Percentiles rank a stretch among this genome's conserved stretches.
Evolutionary conservation across 2,888 invertebrate species (phyloP).

Genomic region (Ichneumoninae sp.): DNA sequence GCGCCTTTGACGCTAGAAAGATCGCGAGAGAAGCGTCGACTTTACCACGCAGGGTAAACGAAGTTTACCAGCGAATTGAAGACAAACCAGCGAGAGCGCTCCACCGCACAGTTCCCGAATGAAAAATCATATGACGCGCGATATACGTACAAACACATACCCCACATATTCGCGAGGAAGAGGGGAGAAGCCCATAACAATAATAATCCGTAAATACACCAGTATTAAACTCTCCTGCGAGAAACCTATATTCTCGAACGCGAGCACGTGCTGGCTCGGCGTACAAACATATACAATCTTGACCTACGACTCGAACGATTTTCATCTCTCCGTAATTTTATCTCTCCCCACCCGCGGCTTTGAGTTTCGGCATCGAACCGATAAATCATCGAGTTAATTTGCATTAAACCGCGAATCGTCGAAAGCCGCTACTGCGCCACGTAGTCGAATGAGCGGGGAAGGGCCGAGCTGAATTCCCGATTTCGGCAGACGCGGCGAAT

Average conservation of each 20-base stretch:
- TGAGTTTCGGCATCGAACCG: neutral
- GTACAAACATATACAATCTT: constrained; percentile 76
- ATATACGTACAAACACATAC: neutral
- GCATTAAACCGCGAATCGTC: neutral
- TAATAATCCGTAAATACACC: constrained; percentile 71
- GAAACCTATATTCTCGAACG: constrained; percentile 70
- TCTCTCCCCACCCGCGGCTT: constrained; percentile 3
- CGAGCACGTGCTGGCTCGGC: constrained; percentile 69
- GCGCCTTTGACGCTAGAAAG: neutral
- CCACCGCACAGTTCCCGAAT: constrained; percentile 6
- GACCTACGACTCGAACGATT: constrained; percentile 75
- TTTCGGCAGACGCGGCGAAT: constrained; percentile 60
- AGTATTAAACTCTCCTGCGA: constrained; percentile 68
- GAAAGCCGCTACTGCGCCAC: neutral
- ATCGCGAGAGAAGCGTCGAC: neutral
- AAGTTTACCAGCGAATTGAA: constrained; percentile 7
- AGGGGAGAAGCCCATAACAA: constrained; percentile 69
- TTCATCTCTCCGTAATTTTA: constrained; percentile 51
- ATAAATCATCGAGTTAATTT: constrained; percentile 17
- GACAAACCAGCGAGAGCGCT: constrained; percentile 33
- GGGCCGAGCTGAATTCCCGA: constrained; percentile 46
- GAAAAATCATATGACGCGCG: constrained; percentile 9
- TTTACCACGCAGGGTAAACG: constrained; percentile 16
- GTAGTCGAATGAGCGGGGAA: neutral
- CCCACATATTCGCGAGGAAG: constrained; percentile 54